These are phyloP conservation scores for Enteromius mattozi DNA, from an alignment of 2,797 vertebrate genomes.

Conservation along the genomic window DNA sequence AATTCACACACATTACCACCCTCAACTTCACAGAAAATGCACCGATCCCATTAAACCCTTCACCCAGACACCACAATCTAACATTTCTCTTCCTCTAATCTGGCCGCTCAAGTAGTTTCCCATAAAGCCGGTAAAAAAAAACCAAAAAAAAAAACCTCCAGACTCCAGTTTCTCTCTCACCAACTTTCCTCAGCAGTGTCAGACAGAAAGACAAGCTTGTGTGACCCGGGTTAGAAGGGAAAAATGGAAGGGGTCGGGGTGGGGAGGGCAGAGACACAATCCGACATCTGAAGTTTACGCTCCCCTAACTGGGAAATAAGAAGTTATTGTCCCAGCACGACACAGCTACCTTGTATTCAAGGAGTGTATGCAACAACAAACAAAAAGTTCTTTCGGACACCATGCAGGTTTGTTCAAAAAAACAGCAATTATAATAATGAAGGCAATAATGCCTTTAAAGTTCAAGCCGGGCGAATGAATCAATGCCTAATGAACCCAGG, in stretches of 20 bases:
- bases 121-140: conserved; percentile 25
- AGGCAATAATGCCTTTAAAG: conserved; percentile 43
- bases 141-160: conserved; percentile 56
- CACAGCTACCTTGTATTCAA: conserved; percentile 80
- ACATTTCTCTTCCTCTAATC: conserved; percentile 51
- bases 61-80: conserved; percentile 38
- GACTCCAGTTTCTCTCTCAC: conserved; percentile 38
- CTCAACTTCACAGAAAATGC: conserved; percentile 43
- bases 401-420: conserved; percentile 70
- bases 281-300: conserved; percentile 86
- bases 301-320: conserved; percentile 87
- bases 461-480: conserved; percentile 80
- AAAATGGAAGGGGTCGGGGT: conserved; percentile 60
- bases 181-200: conserved; percentile 44
- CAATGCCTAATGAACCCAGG: conserved; percentile 86
- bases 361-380: conserved; percentile 55
- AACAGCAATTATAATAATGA: conserved; percentile 66
- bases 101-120: conserved; percentile 44
- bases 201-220: conserved; percentile 38
- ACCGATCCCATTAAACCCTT: conserved; percentile 35
- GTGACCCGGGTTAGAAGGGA: conserved; percentile 60
- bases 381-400: conserved; percentile 61
- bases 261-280: conserved; percentile 52
- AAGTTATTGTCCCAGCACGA: conserved; percentile 85
- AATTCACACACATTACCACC: conserved; percentile 44